Conservation (phyloP, 1,140 invertebrate species). For the Rhynchophorus ferrugineus region DNA sequence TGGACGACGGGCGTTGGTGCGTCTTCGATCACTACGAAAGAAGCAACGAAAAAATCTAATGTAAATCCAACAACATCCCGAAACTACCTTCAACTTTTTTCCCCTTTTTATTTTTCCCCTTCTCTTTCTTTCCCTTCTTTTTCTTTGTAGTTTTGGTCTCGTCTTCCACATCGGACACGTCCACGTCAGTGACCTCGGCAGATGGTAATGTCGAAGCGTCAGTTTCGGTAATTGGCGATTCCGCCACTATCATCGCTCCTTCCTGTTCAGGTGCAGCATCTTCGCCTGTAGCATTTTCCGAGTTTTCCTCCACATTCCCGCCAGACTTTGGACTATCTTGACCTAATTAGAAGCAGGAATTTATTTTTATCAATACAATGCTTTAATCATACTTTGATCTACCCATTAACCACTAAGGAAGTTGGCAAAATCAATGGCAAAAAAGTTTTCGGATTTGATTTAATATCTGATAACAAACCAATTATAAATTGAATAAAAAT, state of each 20-base stretch:
- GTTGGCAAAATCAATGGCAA: too few relatives aligned
- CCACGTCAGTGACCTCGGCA: conserved; percentile 25
- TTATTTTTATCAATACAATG: too few relatives aligned
- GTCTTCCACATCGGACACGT: conserved; percentile 20
- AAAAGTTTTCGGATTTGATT: too few relatives aligned
- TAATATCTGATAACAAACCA: too few relatives aligned
- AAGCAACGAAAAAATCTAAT: background rate
- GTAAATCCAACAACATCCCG: conserved; percentile 1
- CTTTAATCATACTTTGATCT: too few relatives aligned
- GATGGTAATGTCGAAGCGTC: conserved; percentile 26
- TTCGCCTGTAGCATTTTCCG: background rate
- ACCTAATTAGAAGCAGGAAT: too few relatives aligned
- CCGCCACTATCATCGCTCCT: background rate
- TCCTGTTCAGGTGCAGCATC: conserved; percentile 1
- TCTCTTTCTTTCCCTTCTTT: conserved; percentile 11
- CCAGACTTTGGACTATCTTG: conserved; percentile 18
- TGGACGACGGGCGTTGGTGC: background rate
- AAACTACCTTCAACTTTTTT: conserved; percentile 11
- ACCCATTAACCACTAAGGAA: too few relatives aligned
- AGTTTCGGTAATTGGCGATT: conserved; percentile 25
- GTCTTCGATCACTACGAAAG: conserved; percentile 2
- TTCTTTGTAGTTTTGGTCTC: conserved; percentile 10
- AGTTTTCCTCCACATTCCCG: conserved; percentile 12
- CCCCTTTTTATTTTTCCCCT: conserved; percentile 19
- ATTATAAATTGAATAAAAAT: too few relatives aligned